These are phyloP conservation scores for Electrophaes corylata DNA, from an alignment of 2,888 invertebrate species.

Conservation along the genomic window DNA sequence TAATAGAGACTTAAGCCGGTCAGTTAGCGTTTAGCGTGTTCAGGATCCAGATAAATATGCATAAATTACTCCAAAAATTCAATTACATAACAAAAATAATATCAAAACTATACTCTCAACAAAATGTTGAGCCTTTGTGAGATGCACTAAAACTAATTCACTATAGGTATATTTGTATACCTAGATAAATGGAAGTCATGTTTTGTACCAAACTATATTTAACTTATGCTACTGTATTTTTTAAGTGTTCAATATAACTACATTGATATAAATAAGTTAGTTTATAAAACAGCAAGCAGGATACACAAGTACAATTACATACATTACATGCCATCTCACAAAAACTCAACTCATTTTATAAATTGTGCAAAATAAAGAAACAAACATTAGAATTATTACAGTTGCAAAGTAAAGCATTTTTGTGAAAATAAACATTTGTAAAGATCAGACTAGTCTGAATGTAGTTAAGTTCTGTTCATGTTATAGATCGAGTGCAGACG, in stretches of 20 bases:
- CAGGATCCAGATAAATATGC: constrained; percentile 49
- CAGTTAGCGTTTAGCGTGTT: too few species aligned
- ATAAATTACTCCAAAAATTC: constrained; percentile 7
- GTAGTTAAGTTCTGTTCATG: constrained; percentile 16
- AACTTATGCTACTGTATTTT: constrained; percentile 5
- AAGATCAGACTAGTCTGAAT: constrained; percentile 15
- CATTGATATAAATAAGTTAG: constrained; percentile 7
- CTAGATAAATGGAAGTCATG: constrained; percentile 3
- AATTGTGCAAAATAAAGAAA: constrained; percentile 51
- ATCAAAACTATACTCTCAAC: constrained; percentile 55
- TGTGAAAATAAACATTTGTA: constrained; percentile 11
- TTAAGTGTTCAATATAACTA: constrained; percentile 3
- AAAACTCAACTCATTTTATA: constrained; percentile 60
- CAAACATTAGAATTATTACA: constrained; percentile 11
- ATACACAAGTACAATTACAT: constrained; percentile 4
- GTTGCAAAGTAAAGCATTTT: constrained; percentile 18
- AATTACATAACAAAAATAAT: constrained; percentile 7
- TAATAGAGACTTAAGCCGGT: too few species aligned
- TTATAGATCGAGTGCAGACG: neutral
- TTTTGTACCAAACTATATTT: constrained; percentile 9
- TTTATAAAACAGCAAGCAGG: constrained; percentile 10
- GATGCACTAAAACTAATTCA: constrained; percentile 34
- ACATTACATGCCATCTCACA: constrained; percentile 42
- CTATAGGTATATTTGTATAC: neutral
- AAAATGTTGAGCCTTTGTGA: constrained; percentile 55